Base-by-base conservation (phyloP, 92 coral and sea anemone species). In the Phenganax stokvisi region DNA sequence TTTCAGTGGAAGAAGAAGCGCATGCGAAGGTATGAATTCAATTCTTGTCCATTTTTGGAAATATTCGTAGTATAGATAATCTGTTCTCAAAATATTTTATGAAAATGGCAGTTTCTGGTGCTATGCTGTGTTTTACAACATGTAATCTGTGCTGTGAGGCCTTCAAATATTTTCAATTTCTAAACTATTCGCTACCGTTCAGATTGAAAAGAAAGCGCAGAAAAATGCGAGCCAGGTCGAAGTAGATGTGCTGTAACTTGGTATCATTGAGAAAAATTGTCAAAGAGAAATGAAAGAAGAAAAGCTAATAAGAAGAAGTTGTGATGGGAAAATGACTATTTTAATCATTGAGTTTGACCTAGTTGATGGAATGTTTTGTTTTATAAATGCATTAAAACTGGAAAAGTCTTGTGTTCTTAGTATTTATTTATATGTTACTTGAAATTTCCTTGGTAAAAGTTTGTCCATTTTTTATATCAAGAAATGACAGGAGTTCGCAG, bases 151-250 rank as follows among this genome's bases (percentile, higher is more conserved):
- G 25, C 25, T 20, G 25, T 20, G 25, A 20, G 25, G 25, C 25
- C 25, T 20, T 20, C 25, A 20, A 20, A 20, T 20, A 20, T 20
- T 20, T 20, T 20, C 25, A 20, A 20, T 20, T 20, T 20, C 25
- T 20, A 20, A 20, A 20, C 25, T 20, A 20, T 20, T 20, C 25
- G 25, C 25, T 20, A 20, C 25, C 25, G 47, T 37, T 64, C 80
- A 92, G 97, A 72, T 84, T 92, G 90, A 92, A 92, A 89, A 90
- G 97, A 73, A 92, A 92, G 60, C 86, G 97, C 84, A 92, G 97
- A 92, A 92, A 92, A 90, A 92, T 92, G 97, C 93, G 97, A 71
- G 92, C 92, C 71, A 92, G 97, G 78, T 92, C 97, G 2, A 92
- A 90, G 91, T 92, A 92, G 71, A 57, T 69, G 58, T 67, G 81